A percentile compares a stretch with the other conserved stretches of the same genome.
These are phyloP conservation scores for Gorsachius magnificus DNA, from an alignment of 2,797 vertebrate species.

Conservation along the genomic window DNA sequence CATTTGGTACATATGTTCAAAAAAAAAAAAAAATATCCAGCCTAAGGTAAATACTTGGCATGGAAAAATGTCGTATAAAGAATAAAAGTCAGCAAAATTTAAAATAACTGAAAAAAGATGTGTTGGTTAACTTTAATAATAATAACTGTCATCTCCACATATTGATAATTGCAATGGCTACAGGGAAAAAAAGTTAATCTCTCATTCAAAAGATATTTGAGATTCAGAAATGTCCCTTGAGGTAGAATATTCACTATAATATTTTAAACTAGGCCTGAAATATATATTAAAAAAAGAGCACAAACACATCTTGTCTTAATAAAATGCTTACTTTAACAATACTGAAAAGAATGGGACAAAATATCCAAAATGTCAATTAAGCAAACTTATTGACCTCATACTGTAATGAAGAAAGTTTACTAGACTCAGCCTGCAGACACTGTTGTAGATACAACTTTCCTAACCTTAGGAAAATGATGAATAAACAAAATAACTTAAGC, in stretches of 20 bases:
- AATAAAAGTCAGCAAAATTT: background rate
- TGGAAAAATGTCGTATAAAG: background rate
- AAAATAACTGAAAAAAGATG: background rate
- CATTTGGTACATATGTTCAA: background rate
- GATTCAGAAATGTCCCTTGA: background rate
- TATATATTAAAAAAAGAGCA: background rate
- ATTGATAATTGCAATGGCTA: background rate
- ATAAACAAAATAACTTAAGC: background rate
- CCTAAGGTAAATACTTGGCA: background rate
- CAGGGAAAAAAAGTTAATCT: accelerated
- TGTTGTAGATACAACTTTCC: background rate
- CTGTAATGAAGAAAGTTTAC: background rate
- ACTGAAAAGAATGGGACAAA: background rate
- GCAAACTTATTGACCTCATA: background rate
- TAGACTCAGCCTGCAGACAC: background rate
- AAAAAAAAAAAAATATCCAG: background rate
- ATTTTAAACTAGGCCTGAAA: background rate
- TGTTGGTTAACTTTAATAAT: background rate
- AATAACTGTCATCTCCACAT: background rate
- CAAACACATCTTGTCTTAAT: background rate
- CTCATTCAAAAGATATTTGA: background rate
- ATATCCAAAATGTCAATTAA: background rate
- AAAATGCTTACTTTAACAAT: background rate
- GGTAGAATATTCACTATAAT: background rate
- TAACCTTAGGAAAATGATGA: background rate